Conservation (phyloP, 2,113 vertebrate genomes). For the Hippopotamus amphibius region DNA sequence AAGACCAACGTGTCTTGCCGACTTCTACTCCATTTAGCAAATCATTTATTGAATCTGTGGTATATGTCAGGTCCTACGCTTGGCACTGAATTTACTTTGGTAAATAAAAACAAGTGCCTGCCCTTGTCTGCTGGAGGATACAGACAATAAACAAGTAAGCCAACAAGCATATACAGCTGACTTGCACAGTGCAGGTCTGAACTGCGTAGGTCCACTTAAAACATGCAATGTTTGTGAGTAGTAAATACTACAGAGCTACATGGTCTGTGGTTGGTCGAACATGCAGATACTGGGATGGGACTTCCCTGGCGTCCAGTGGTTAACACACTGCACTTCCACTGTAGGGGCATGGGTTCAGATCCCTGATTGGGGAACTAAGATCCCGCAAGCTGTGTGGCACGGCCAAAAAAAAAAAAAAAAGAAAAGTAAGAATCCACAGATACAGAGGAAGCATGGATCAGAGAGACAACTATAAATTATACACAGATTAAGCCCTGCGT, state of each 20-base stretch:
- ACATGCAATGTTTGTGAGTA: not conserved
- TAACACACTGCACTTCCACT: not conserved
- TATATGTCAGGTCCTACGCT: not conserved
- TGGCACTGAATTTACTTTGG: not conserved
- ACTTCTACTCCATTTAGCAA: not conserved
- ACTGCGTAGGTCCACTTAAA: not conserved
- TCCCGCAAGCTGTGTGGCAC: not conserved
- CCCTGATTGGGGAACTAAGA: not conserved
- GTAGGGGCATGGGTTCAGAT: not conserved
- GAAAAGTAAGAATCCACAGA: not conserved
- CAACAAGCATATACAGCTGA: not conserved
- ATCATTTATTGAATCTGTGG: not conserved
- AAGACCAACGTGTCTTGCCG: not conserved
- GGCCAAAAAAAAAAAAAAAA: not conserved
- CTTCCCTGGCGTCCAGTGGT: not conserved
- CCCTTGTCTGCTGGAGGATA: not conserved
- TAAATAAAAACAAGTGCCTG: not conserved
- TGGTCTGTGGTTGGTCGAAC: not conserved
- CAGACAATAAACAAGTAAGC: not conserved
- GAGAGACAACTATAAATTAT: not conserved
- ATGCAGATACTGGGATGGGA: not conserved
- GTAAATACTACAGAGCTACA: not conserved
- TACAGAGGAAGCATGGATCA: not conserved
- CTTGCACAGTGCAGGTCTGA: not conserved
- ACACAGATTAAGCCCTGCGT: not conserved